Evolutionary conservation across 1,140 invertebrate genomes (phyloP).

Genomic region (Drosophila lowei): DNA sequence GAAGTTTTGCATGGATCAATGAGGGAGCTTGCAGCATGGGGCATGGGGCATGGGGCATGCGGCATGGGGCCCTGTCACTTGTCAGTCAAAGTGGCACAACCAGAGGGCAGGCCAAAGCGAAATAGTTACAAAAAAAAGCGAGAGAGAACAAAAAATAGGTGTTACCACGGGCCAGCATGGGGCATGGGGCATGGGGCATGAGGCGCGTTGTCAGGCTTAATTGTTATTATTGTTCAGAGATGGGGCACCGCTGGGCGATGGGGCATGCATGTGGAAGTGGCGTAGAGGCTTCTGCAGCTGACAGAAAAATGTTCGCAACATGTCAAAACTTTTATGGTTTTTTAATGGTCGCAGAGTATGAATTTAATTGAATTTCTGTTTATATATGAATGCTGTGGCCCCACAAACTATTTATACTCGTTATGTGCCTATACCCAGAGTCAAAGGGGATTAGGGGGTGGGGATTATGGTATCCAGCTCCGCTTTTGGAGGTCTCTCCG

Average conservation of each 20-base stretch:
- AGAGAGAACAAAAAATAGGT: constrained; percentile 47
- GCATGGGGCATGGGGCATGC: constrained; percentile 23
- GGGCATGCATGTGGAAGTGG: constrained; percentile 5
- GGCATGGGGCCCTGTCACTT: constrained; percentile 50
- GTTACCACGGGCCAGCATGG: constrained; percentile 42
- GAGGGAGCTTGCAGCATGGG: constrained; percentile 29
- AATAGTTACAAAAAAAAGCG: constrained; percentile 47
- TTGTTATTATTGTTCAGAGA: constrained; percentile 65
- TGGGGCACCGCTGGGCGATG: constrained; percentile 2
- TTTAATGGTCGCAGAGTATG: constrained; percentile 49
- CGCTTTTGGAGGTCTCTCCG: not conserved
- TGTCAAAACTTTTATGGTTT: constrained; percentile 66
- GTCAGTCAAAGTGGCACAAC: constrained; percentile 55
- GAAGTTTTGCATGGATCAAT: constrained; percentile 48
- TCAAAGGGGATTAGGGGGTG: too few relatives aligned
- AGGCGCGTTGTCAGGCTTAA: constrained; percentile 55
- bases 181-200: not conserved
- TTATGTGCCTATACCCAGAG: too few relatives aligned
- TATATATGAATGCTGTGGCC: constrained; percentile 36
- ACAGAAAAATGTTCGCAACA: constrained; percentile 68
- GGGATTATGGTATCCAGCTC: not conserved
- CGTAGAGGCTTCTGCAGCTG: constrained; percentile 55
- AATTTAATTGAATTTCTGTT: constrained; percentile 65
- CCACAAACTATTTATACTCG: constrained; percentile 38
- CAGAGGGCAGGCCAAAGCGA: constrained; percentile 32